Conservation (phyloP, 2,797 vertebrate genomes). For the Sus cebifrons region DNA sequence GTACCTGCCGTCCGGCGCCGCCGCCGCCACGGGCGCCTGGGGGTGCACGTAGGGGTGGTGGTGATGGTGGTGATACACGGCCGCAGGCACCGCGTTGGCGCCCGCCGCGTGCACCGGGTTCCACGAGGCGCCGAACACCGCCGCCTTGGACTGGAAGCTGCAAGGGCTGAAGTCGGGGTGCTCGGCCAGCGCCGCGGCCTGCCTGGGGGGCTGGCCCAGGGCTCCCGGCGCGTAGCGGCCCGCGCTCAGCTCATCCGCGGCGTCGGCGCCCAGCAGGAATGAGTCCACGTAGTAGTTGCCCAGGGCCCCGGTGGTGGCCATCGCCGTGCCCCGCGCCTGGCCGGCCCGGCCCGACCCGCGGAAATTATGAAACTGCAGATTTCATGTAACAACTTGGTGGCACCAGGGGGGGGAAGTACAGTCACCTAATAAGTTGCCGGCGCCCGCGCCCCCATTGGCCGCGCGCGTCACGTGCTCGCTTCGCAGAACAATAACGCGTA, state of each 20-base stretch:
- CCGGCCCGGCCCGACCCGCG: conserved; percentile 85
- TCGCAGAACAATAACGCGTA: conserved; percentile 99
- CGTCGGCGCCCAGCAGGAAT: conserved; percentile 93
- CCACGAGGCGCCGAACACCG: conserved; percentile 97
- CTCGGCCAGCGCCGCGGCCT: conserved; percentile 93
- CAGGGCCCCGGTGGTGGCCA: conserved; percentile 96
- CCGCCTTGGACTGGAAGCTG: conserved; percentile 96
- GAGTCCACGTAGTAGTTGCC: conserved; percentile 97
- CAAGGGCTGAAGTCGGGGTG: conserved; percentile 97
- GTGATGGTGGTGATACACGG: conserved; percentile 94
- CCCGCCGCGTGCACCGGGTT: conserved; percentile 94
- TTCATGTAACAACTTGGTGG: conserved; percentile 96
- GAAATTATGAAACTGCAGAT: conserved; percentile 95
- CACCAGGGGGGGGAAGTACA: conserved; percentile 92
- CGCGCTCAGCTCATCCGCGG: conserved; percentile 95
- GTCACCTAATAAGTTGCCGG: conserved; percentile 97
- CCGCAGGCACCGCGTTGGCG: conserved; percentile 92
- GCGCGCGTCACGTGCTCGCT: conserved; percentile 94
- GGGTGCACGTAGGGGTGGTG: conserved; percentile 95
- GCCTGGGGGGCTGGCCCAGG: conserved; percentile 94
- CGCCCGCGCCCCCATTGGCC: conserved; percentile 96
- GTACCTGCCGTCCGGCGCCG: conserved; percentile 97
- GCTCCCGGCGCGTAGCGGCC: conserved; percentile 94
- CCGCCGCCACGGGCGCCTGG: conserved; percentile 93
- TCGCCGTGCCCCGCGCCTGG: conserved; percentile 85